These are phyloP conservation scores for Dinoponera quadriceps DNA, from an alignment of 1,140 invertebrate species.

Conservation along the genomic window DNA sequence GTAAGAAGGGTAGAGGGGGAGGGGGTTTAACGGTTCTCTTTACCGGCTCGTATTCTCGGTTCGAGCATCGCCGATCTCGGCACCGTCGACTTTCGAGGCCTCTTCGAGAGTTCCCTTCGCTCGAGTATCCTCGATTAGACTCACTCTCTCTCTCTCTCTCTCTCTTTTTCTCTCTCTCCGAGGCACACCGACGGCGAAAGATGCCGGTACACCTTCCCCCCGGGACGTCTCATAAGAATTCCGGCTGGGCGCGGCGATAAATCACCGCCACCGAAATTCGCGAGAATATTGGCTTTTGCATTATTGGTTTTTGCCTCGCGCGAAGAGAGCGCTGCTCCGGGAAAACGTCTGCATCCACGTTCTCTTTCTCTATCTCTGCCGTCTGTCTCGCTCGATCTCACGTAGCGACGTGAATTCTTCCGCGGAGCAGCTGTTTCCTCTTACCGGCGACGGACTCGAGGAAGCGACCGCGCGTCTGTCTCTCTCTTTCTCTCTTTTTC, in stretches of 20 bases:
- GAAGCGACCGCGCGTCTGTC: not conserved
- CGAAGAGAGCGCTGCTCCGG: slow-evolving; percentile 23
- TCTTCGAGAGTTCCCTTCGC: not conserved
- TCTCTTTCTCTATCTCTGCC: slow-evolving; percentile 54
- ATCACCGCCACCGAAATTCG: slow-evolving; percentile 65
- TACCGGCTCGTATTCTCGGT: not conserved
- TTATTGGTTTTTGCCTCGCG: slow-evolving; percentile 68
- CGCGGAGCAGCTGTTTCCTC: slow-evolving; percentile 29
- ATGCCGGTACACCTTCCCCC: too few relatives aligned
- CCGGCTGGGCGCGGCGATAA: slow-evolving; percentile 35
- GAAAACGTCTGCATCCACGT: slow-evolving; percentile 54
- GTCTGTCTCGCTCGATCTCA: slow-evolving; percentile 16
- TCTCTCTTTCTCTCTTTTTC: slow-evolving; percentile 4
- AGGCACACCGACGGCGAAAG: too few relatives aligned
- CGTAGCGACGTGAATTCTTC: slow-evolving; percentile 28
- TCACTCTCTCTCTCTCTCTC: too few relatives aligned
- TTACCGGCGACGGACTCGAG: slow-evolving; percentile 21
- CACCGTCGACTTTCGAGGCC: not conserved
- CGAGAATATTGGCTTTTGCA: slow-evolving; percentile 68
- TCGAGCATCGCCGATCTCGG: not conserved
- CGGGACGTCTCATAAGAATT: slow-evolving; percentile 42
- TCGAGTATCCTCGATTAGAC: slow-evolving; percentile 26
- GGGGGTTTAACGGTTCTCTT: not conserved
- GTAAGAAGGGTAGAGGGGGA: too few relatives aligned
- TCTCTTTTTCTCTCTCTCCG: too few relatives aligned